Evolutionary conservation across 1,140 invertebrate species (phyloP).

Genomic region (Trachymyrmex septentrionalis): DNA sequence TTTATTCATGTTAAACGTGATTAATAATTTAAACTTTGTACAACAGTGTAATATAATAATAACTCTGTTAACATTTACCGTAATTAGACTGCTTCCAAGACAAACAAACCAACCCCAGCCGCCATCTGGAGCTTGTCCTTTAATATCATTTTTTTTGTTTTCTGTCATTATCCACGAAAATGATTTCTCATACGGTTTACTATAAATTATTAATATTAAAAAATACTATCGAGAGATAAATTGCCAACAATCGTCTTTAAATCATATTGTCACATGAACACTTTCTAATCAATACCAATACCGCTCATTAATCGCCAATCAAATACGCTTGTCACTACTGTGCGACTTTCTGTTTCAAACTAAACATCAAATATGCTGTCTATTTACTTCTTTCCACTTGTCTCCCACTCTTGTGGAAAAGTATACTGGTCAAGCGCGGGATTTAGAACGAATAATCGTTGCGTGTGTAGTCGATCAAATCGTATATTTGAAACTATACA

Average conservation of each 20-base stretch:
- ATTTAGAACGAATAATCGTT: neutral
- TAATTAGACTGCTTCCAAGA: conserved; percentile 92
- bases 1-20: neutral
- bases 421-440: neutral
- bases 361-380: neutral
- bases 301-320: neutral
- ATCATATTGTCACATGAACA: neutral
- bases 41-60: neutral
- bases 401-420: conserved; percentile 9
- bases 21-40: conserved; percentile 1
- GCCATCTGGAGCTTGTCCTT: conserved; percentile 88
- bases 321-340: neutral
- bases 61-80: conserved; percentile 87
- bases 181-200: neutral
- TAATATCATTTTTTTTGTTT: conserved; percentile 31
- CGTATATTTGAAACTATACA: neutral
- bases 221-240: neutral
- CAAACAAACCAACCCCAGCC: conserved; percentile 95
- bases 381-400: neutral
- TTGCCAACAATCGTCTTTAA: neutral
- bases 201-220: neutral
- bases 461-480: neutral
- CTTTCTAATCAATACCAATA: neutral
- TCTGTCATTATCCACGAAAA: conserved; percentile 4
- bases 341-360: neutral